phyloP scores from a whole-genome alignment of 2,888 invertebrate genomes.

The Meiosimyza platycephala region DNA sequence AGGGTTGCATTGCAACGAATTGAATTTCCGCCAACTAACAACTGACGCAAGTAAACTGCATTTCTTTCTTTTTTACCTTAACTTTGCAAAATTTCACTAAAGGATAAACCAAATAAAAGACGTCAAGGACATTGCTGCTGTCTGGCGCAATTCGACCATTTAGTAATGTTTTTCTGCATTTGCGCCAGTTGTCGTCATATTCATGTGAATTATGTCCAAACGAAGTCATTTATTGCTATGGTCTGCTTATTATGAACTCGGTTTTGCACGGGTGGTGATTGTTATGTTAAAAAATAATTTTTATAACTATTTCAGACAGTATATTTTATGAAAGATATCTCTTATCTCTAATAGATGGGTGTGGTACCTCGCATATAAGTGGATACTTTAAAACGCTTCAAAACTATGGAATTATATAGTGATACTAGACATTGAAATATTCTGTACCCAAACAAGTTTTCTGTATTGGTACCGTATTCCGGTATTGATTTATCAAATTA shows the following conservation, averaged over 20 bases:
- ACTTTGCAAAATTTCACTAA: neutral
- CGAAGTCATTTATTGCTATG: neutral
- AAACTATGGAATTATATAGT: too few species aligned
- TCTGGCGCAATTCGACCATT: neutral
- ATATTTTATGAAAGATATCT: too few species aligned
- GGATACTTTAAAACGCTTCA: too few species aligned
- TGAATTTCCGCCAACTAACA: constrained; percentile 8
- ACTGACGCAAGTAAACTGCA: constrained; percentile 2
- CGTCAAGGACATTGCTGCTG: neutral
- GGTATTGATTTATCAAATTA: too few species aligned
- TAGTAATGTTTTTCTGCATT: neutral
- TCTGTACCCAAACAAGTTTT: too few species aligned
- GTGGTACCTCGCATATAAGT: too few species aligned
- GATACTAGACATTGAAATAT: too few species aligned
- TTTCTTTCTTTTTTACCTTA: neutral
- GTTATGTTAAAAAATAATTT: too few species aligned
- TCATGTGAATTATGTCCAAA: constrained; percentile 23
- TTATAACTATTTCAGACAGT: too few species aligned
- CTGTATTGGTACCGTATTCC: too few species aligned
- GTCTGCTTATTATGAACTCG: neutral
- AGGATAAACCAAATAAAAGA: neutral
- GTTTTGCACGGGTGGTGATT: too few species aligned
- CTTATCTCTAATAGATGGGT: too few species aligned
- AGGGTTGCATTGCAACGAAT: constrained; percentile 1
- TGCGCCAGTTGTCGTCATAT: neutral